Evolutionary conservation across 2,113 vertebrate genomes (phyloP), one percentile per base, ranked within the genome.

Genomic region (Elanoides forficatus): DNA sequence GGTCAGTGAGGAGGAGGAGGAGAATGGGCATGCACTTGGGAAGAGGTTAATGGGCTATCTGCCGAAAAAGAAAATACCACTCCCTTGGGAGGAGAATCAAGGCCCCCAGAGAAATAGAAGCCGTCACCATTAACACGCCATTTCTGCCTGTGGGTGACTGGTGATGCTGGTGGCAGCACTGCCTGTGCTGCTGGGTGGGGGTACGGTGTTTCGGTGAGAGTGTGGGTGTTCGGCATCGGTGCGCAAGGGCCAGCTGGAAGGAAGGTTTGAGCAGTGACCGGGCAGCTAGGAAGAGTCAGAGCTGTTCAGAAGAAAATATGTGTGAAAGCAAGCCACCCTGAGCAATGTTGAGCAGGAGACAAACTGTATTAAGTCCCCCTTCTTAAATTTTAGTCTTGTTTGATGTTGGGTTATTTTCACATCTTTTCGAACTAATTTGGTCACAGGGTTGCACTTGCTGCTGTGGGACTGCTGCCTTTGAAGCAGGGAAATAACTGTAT

Each of bases 171-270:
- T 80, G 76, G 76, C 79, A 30, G 60, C 43, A 42, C 40, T 0
- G 5, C 8, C 50, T 47, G n/a, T 71, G 84, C 78, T 42, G 56
- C 78, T 47, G 63, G 21, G 2, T 52, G 18, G 16, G 53, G 15
- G 1, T 25, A 10, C 2, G 2, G 16, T n/a, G 30, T 58, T 76
- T 38, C 2, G 9, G 19, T 48, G 45, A 23, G 27, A 65, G 5
- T 7, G 5, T 12, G 21, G 19, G 2, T 48, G 16, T 10, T 43
- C 48, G 68, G 36, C n/a, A 42, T 62, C 0, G 0, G 15, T 27
- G 59, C 18, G 15, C 25, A 10, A 4, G 25, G 50, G 21, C 1
- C 4, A 27, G 52, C 25, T 89, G 60, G 20, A 55, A 63, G 47
- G 71, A 71, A 29, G 59, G 32, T 75, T 18, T 43, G 65, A 60